Base-by-base conservation (phyloP, 1,140 invertebrate species). In the Drosophila ambigua region DNA sequence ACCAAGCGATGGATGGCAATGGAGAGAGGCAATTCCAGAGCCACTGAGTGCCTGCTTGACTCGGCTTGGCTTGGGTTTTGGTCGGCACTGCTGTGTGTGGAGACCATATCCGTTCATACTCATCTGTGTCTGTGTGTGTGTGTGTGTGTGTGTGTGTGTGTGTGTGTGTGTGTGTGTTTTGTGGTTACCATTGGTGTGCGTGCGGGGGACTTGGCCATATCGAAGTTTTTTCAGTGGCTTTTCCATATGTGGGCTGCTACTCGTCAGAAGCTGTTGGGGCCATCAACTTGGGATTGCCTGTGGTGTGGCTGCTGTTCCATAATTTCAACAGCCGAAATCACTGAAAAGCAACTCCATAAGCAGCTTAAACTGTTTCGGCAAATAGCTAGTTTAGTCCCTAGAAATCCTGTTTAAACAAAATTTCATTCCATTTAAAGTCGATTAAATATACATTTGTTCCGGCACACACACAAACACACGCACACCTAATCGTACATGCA, bases 41-140 rank as follows among this genome's bases (percentile, higher is more conserved):
- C 73, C 72, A 69, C 54, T 77, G 72, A 77, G 41, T 68, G 51
- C 55, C 50, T 57, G 48, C 35, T 35, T 46, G 6, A 24, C 39
- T 45, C 9, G 31, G 8, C 31, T 31, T 31, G 31, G 7, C 8
- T 31, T 31, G 7, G 28, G 28, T 24, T 24, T 20, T 49, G 45
- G 45, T 11, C 11, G 11, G 35, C 35, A 13, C 26, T 28, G 26
- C 26, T 28, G 26, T 6, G 26, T 7, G 26, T 28, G 26, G 5
- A 28, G 6, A 28, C 1, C 26, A 28, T 11, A 13, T 39, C 35
- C 35, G 5, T 11, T 9, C 9, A 2, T 11, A 35, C 31, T 4
- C 31, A 11, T 11, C 2, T 11, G 8, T 35, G 31, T 4, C 2
- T 35, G 44, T 43, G 43, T 4, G 44, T 41, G 35, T 67, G 43